Conservation (phyloP, 2,888 invertebrate genomes). For the Drosophila yooni region DNA sequence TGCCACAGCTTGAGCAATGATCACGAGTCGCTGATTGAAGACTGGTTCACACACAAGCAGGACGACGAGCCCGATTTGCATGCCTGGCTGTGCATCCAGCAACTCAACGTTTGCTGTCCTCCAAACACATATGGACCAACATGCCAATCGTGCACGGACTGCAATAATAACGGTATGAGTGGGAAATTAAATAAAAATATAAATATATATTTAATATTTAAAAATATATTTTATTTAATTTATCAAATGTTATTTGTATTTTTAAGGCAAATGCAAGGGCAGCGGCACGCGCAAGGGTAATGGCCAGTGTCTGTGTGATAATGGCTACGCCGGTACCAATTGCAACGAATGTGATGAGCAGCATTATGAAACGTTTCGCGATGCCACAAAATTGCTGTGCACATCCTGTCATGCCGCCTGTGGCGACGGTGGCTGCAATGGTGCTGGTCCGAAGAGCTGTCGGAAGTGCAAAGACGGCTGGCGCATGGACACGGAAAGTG, state of each 20-base stretch:
- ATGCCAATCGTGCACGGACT: conserved; percentile 93
- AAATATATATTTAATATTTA: background rate
- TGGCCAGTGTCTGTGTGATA: conserved; percentile 94
- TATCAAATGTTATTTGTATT: background rate
- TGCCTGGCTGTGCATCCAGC: conserved; percentile 92
- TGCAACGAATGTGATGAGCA: conserved; percentile 92
- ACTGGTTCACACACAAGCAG: conserved; percentile 94
- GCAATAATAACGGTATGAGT: conserved; percentile 89
- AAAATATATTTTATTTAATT: background rate
- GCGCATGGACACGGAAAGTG: conserved; percentile 89
- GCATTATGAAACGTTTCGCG: conserved; percentile 90
- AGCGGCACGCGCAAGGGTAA: conserved; percentile 96
- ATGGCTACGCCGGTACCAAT: conserved; percentile 91
- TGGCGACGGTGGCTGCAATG: conserved; percentile 89
- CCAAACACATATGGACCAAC: conserved; percentile 92
- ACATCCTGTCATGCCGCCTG: conserved; percentile 93
- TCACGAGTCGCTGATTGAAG: conserved; percentile 92
- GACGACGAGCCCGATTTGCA: conserved; percentile 87
- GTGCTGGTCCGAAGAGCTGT: conserved; percentile 89
- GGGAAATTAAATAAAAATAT: background rate
- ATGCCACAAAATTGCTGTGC: conserved; percentile 90
- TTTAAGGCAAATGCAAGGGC: conserved; percentile 88
- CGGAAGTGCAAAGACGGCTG: conserved; percentile 89
- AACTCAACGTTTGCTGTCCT: conserved; percentile 93
- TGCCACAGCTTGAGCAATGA: conserved; percentile 94